Conservation (phyloP, 2,797 vertebrate genomes). For the Helicolenus hilgendorfi region DNA sequence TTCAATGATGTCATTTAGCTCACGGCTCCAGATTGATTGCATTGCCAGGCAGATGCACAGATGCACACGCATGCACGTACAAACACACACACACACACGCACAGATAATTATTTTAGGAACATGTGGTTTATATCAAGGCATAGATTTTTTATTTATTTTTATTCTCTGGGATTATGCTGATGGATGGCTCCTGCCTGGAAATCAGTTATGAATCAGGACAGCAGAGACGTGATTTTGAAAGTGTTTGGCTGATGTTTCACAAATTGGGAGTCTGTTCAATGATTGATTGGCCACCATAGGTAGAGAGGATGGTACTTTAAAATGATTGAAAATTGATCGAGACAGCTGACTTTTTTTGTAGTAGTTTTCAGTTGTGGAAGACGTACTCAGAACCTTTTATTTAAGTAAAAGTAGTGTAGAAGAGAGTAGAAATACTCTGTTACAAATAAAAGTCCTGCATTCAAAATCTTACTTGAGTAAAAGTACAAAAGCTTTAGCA, state of each 20-base stretch:
- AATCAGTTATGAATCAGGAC: slow-evolving; percentile 34
- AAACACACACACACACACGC: neutral
- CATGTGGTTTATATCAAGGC: slow-evolving; percentile 6
- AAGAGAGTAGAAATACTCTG: too few relatives aligned
- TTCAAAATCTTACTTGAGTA: too few relatives aligned
- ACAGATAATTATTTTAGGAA: slow-evolving; percentile 12
- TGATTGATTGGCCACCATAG: slow-evolving; percentile 30
- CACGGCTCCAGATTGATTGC: slow-evolving; percentile 46
- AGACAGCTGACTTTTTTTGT: neutral
- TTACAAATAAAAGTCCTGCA: too few relatives aligned
- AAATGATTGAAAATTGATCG: neutral
- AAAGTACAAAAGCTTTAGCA: too few relatives aligned
- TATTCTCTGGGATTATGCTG: neutral
- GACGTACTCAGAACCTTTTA: too few relatives aligned
- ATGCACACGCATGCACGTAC: neutral
- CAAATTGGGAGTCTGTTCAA: slow-evolving; percentile 1
- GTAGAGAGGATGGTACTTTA: too few relatives aligned
- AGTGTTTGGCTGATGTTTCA: slow-evolving; percentile 27
- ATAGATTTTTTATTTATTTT: neutral
- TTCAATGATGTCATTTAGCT: slow-evolving; percentile 61
- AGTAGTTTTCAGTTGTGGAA: neutral
- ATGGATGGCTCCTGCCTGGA: slow-evolving; percentile 26
- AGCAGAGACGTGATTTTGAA: slow-evolving; percentile 10
- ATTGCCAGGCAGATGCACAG: slow-evolving; percentile 1
- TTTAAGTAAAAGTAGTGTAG: too few relatives aligned